These are phyloP conservation scores for Apantesis nais DNA, from an alignment of 2,888 invertebrate genomes.

Conservation along the genomic window DNA sequence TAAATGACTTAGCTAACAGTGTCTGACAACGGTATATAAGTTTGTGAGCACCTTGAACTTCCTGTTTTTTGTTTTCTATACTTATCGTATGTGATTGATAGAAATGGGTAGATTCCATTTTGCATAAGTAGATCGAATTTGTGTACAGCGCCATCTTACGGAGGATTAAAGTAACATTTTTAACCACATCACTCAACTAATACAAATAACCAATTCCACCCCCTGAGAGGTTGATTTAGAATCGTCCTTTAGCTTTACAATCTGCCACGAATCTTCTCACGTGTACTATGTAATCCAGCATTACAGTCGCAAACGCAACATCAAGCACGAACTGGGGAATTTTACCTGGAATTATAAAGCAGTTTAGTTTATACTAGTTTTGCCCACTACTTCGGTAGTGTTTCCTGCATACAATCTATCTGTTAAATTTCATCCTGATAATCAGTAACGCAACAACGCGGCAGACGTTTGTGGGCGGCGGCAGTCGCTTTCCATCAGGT, in stretches of 20 bases:
- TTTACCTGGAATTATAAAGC: constrained; percentile 84
- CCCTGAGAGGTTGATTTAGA: constrained; percentile 39
- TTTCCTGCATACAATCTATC: no score
- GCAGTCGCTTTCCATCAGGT: no score
- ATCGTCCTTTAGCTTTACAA: constrained; percentile 61
- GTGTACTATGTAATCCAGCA: constrained; percentile 79
- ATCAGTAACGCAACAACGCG: no score
- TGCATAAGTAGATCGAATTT: not conserved
- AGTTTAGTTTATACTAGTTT: not conserved
- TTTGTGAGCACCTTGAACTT: no score
- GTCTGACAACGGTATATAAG: no score
- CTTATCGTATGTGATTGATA: no score
- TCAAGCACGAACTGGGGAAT: constrained; percentile 91
- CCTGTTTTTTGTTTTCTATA: no score
- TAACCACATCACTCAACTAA: not conserved
- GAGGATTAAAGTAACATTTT: not conserved
- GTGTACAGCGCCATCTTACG: not conserved
- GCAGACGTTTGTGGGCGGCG: no score
- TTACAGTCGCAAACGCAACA: constrained; percentile 81
- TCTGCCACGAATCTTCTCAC: constrained; percentile 70
- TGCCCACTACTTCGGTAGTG: no score
- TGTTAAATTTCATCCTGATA: no score
- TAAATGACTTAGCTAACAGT: no score
- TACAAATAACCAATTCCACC: not conserved
- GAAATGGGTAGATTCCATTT: not conserved